Evolutionary conservation across 2,113 vertebrate genomes (phyloP).

Genomic region (Podarcis muralis): DNA sequence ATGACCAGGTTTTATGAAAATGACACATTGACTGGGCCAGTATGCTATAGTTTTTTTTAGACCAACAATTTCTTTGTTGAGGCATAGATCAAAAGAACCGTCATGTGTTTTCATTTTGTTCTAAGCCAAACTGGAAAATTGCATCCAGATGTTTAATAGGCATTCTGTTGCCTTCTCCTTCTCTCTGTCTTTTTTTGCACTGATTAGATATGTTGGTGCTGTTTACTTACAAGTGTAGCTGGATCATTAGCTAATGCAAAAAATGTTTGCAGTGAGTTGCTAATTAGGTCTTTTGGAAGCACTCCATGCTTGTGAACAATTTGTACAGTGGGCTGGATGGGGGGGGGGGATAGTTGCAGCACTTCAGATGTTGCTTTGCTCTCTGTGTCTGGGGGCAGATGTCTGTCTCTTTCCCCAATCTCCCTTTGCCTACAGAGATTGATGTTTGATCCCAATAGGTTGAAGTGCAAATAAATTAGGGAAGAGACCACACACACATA

Average conservation of each 20-base stretch:
- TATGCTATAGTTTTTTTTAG: constrained; percentile 27
- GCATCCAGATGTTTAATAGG: constrained; percentile 89
- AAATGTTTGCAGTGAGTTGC: constrained; percentile 82
- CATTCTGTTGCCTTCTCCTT: constrained; percentile 71
- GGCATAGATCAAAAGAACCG: constrained; percentile 81
- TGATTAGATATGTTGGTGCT: constrained; percentile 87
- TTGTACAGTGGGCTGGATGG: constrained; percentile 77
- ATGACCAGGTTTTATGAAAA: constrained; percentile 77
- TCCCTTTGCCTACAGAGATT: constrained; percentile 78
- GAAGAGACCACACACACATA: constrained; percentile 84
- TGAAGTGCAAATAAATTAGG: constrained; percentile 81
- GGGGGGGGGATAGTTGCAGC: constrained; percentile 71
- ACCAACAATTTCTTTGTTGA: constrained; percentile 81
- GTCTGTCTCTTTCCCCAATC: constrained; percentile 71
- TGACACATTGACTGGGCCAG: constrained; percentile 78
- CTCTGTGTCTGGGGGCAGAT: constrained; percentile 71
- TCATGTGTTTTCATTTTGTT: constrained; percentile 85
- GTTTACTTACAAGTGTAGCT: constrained; percentile 87
- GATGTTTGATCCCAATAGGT: constrained; percentile 71
- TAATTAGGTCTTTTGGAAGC: constrained; percentile 87
- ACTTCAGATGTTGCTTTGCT: constrained; percentile 77
- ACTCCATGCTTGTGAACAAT: constrained; percentile 80
- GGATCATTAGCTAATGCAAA: constrained; percentile 88
- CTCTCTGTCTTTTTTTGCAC: constrained; percentile 74
- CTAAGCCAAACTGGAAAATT: constrained; percentile 85